Evolutionary conservation across 2,113 vertebrate species (phyloP), one percentile per base, ranked within the genome.

Genomic region (Dasyornis broadbenti): DNA sequence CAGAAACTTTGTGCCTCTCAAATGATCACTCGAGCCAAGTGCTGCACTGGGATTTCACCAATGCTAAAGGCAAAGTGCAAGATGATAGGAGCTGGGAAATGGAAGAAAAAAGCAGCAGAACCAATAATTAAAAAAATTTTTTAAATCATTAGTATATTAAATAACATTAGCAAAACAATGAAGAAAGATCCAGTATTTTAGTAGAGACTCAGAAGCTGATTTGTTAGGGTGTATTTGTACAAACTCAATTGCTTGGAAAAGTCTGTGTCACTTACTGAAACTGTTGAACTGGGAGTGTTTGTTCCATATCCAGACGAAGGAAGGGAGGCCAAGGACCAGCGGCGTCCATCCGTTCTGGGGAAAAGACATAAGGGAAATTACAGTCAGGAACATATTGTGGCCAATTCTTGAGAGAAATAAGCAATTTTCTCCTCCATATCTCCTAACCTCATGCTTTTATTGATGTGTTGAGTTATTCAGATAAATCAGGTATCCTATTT

Each of bases 231-330:
- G 92, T 81, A 28, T 79, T 83, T 84, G 73, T 90, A 91, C 57
- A 85, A 89, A 94, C 60, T 68, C 79, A 88, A 95, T 50, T 81
- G 82, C 80, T 90, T 86, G 71, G 47, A 92, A 76, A 92, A 91
- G 83, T 86, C 31, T 89, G 60, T 75, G 33, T 22, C 94, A 98
- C 98, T 98, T 98, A 99, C 99, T 84, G 99, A 99, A 96, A 99
- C 99, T 27, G 99, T 99, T 77, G 99, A 99, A 95, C 99, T 99
- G 93, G 99, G 99, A 69, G 99, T 99, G 98, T 99, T 99, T 95
- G 99, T 99, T 96, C 99, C 99, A 97, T 99, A 99, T 31, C 99
- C 99, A 54, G 99, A 99, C 3, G 99, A 99, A 31, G 99, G 99
- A 76, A 99, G 95, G 59, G 99, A 99, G 77, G 99, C 99, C 97